Base-by-base conservation (phyloP, 2,797 vertebrate genomes). In the Spondyliosoma cantharus region DNA sequence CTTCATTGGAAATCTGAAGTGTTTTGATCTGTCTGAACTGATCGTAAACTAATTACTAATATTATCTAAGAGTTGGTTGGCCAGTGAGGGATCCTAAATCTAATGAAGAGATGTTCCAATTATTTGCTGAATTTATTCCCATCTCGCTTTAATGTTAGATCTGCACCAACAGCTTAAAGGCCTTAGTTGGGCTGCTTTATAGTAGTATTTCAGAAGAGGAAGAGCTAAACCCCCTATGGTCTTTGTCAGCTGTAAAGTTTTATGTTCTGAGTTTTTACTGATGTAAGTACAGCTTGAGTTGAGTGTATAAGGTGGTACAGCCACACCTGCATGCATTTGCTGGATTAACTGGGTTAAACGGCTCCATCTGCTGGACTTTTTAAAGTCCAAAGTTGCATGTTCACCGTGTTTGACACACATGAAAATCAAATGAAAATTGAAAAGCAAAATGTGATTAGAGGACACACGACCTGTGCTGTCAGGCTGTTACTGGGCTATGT, bases 341-440 rank as follows among this genome's bases (percentile, higher is more conserved):
- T 66, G 24, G 2, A 7, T 22, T 29, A 27, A 6, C 4, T 3
- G 12, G 3, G 54, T n/a, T 6, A 25, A 81, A 79, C 17, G 3
- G 52, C 66, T 9, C 76, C 76, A 80, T 74, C 76, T 84, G 58
- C 27, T 80, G 85, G 76, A 49, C 42, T 17, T 67, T 3, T 54
- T 1, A 15, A 62, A n/a, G n/a, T n/a, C n/a, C n/a, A n/a, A 60
- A 11, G 24, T 67, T 3, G 22, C 4, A 17, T 6, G 3, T 58
- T 60, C 3, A 22, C 11, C 8, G 64, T 8, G 4, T 52, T 16
- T 69, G 2, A 24, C 0, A 1, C 6, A 2, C 7, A 42, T 42
- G 24, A 20, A 24, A 37, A n/a, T n/a, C n/a, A 54, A n/a, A n/a
- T n/a, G n/a, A n/a, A n/a, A n/a, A n/a, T n/a, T n/a, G n/a, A n/a